Base-by-base conservation (phyloP, 2,888 invertebrate species). In the Drosophila differens region DNA sequence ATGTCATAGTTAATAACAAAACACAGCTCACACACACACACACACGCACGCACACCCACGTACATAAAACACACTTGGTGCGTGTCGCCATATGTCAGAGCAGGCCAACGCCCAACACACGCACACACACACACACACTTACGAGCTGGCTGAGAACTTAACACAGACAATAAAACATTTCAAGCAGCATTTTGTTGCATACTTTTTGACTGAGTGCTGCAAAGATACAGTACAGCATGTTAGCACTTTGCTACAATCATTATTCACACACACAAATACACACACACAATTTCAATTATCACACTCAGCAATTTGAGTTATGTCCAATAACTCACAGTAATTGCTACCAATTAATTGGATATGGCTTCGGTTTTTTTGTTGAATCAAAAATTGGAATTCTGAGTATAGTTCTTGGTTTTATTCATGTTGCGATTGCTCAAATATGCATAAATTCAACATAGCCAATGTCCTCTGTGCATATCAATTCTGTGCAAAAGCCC, bases 101-200 rank as follows among this genome's bases (percentile, higher is more conserved):
- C 64, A 44, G 57, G 66, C 57, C 72, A 81, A 74, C 69, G 79
- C 70, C 81, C 74, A 76, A 60, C 6, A 30, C 30, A 30, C 33
- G 14, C n/a, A 52, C 33, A 55, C 55, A 51, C 32, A 51, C 55
- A 35, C 35, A 39, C 60, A 52, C 33, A 52, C 52, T 39, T 14
- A 44, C 28, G 32, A 16, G 25, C 54, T 49, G 19, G 28, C 16
- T 65, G 44, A 37, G 59, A 74, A 67, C 68, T 62, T 78, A 65
- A 22, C 49, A 39, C 52, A 57, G 68, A 74, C 87, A 74, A 85
- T 83, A 82, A 85, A 82, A 73, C 75, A 83, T 83, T 70, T 63
- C 57, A 74, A 70, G 81, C 70, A 67, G 44, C 35, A 75, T 72
- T 63, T 57, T 63, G 67, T 65, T 60, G 77, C 81, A 62, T 64